Evolutionary conservation across 1,140 invertebrate genomes (phyloP).

Genomic region (Oncopodura yosiiana): DNA sequence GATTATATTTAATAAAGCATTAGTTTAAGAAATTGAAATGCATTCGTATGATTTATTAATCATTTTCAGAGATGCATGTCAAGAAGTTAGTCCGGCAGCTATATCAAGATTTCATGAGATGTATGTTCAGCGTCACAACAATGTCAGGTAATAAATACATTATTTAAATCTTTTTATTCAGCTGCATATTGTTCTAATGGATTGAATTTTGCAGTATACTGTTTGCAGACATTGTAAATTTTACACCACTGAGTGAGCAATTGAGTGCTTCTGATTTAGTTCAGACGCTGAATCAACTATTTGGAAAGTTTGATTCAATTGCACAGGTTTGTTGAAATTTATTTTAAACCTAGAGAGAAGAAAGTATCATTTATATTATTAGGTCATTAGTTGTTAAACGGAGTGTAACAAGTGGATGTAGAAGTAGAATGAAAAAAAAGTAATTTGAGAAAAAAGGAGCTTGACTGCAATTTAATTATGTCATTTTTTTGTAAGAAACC

Average conservation of each 20-base stretch:
- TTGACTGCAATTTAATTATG: no score
- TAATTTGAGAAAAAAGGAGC: no score
- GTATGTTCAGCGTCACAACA: conserved; percentile 94
- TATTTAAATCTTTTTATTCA: neutral
- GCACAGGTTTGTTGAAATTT: conserved; percentile 59
- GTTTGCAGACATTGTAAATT: conserved; percentile 97
- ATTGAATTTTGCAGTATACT: conserved; percentile 60
- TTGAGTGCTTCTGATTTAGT: conserved; percentile 89
- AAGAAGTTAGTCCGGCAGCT: conserved; percentile 55
- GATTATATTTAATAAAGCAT: no score
- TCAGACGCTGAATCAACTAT: conserved; percentile 88
- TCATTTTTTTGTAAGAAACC: no score
- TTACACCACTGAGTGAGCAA: conserved; percentile 85
- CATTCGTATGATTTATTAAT: conserved; percentile 19
- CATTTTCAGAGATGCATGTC: conserved; percentile 66
- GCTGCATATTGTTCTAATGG: neutral
- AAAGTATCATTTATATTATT: no score
- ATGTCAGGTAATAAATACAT: conserved; percentile 59
- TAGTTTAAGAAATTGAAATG: no score
- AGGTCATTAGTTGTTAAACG: no score
- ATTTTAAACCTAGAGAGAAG: neutral
- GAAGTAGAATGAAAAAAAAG: no score
- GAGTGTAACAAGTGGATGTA: no score
- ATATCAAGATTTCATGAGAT: conserved; percentile 86
- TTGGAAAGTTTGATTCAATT: conserved; percentile 92